A percentile compares a stretch with the other conserved stretches of the same genome.
phyloP scores from a whole-genome alignment of 2,113 vertebrate species.

The Montifringilla adamsi region DNA sequence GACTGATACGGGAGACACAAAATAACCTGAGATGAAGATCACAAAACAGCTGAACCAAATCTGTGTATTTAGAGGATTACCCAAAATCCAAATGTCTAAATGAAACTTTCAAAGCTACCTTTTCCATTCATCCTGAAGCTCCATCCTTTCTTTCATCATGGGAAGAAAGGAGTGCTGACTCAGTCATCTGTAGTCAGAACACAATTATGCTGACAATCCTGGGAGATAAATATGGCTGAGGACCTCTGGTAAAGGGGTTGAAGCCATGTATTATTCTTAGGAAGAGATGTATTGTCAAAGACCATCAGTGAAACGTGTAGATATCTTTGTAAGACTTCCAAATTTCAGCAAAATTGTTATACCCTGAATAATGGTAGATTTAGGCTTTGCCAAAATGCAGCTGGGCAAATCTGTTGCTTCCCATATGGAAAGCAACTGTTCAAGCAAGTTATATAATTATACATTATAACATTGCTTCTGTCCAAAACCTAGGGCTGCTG shows the following conservation, averaged over 20 bases:
- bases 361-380: slow-evolving; percentile 52
- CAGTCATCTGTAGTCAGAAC: background rate
- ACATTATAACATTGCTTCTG: slow-evolving; percentile 55
- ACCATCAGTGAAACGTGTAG: slow-evolving; percentile 24
- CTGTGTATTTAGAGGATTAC: background rate
- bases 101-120: background rate
- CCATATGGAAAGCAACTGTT: slow-evolving; percentile 73
- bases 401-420: slow-evolving; percentile 67
- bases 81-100: background rate
- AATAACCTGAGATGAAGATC: background rate
- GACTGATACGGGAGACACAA: background rate
- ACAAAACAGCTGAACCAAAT: background rate
- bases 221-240: background rate
- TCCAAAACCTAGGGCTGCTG: slow-evolving; percentile 43
- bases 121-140: background rate
- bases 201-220: background rate
- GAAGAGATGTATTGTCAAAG: slow-evolving; percentile 23
- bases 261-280: background rate
- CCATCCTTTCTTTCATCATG: background rate
- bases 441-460: slow-evolving; percentile 67
- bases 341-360: slow-evolving; percentile 57
- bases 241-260: background rate
- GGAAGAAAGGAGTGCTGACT: background rate
- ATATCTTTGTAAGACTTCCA: slow-evolving; percentile 54
- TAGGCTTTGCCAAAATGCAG: slow-evolving; percentile 62